A percentile compares a stretch with the other conserved stretches of the same genome.
These are phyloP conservation scores for Pelecanus crispus DNA, from an alignment of 2,113 vertebrate genomes.

Conservation along the genomic window DNA sequence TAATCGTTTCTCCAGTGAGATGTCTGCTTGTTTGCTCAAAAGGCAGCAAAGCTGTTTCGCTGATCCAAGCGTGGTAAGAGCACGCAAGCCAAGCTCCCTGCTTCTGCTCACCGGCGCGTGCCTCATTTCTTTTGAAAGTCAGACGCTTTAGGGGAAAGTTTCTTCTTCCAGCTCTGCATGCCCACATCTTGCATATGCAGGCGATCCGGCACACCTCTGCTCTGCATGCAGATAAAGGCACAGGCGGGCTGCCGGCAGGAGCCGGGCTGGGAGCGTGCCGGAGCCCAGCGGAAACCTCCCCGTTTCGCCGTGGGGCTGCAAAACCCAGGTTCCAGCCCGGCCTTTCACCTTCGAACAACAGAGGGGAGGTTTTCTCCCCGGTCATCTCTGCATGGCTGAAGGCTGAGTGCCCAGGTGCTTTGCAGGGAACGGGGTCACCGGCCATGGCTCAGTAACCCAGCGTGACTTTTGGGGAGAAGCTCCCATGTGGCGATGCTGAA, in stretches of 20 bases:
- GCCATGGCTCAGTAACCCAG: fast-evolving
- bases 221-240: neutral
- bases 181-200: constrained; percentile 55
- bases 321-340: neutral
- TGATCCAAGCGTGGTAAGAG: neutral
- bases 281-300: neutral
- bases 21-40: neutral
- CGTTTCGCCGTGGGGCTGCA: fast-evolving
- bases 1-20: neutral
- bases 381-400: fast-evolving
- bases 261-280: neutral
- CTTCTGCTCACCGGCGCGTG: neutral
- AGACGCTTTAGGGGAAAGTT: constrained; percentile 58
- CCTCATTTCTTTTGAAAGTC: constrained; percentile 52
- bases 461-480: neutral
- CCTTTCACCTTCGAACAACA: fast-evolving
- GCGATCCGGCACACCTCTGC: neutral
- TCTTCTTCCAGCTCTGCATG: constrained; percentile 1
- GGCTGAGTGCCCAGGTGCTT: neutral
- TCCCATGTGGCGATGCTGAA: neutral
- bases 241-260: neutral
- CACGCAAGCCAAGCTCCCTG: neutral
- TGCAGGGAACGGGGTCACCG: fast-evolving
- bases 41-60: neutral
- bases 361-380: neutral